A percentile compares a stretch with the other conserved stretches of the same genome.
Evolutionary conservation across 2,888 invertebrate species (phyloP).

Genomic region (Odontothrips loti): DNA sequence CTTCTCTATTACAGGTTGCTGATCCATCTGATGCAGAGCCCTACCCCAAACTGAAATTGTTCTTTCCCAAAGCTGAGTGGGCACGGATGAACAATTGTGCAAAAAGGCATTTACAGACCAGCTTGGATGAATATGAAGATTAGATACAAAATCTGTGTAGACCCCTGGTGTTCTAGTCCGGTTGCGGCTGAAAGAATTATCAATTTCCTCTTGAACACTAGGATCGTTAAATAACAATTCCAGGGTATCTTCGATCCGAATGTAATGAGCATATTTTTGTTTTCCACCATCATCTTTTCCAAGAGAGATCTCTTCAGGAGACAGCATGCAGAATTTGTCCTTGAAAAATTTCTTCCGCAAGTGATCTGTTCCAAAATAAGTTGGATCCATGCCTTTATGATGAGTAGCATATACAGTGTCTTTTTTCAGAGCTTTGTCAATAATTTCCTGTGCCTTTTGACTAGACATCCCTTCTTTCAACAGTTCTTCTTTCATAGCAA

Average conservation of each 20-base stretch:
- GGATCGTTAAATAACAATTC: not conserved
- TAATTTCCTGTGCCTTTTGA: not conserved
- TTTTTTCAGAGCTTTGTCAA: not conserved
- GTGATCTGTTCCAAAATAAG: not conserved
- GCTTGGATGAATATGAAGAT: too few species aligned
- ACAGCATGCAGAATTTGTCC: not conserved
- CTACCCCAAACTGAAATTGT: too few species aligned
- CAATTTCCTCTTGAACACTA: not conserved
- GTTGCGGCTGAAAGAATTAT: not conserved
- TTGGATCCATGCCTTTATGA: not conserved
- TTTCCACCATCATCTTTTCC: not conserved
- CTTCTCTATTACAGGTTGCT: too few species aligned
- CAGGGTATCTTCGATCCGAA: not conserved
- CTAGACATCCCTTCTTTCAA: not conserved
- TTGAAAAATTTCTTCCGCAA: not conserved
- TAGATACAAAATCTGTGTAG: too few species aligned
- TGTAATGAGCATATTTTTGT: slow-evolving; percentile 4
- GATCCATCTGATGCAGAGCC: too few species aligned
- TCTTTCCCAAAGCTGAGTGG: too few species aligned
- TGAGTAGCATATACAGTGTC: not conserved
- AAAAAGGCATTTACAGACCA: too few species aligned
- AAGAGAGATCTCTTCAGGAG: not conserved
- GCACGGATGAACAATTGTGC: too few species aligned
- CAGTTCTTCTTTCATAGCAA: not conserved
- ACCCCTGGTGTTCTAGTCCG: not conserved